Base-by-base conservation (phyloP, 1,140 invertebrate genomes). In the Zophobas morio region DNA sequence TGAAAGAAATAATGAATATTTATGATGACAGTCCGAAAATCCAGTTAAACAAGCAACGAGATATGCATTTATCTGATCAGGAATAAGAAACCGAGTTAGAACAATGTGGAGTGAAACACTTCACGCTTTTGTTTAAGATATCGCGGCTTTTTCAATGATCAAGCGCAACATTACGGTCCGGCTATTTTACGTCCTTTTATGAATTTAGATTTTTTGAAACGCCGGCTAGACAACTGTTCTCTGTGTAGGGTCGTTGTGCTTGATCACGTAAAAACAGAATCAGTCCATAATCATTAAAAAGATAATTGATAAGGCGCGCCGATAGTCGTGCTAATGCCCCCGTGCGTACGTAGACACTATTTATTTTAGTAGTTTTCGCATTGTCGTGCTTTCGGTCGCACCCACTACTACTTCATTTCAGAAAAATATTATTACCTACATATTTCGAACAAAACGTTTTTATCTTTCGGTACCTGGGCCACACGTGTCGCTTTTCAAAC, bases 61-160 rank as follows among this genome's bases (percentile, higher is more conserved):
- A 51, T n/a, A 51, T 51, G 35, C 35, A 34, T 57, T 57, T 57
- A 57, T 57, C 54, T 57, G 54, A 57, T 51, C 6, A 51, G 49
- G 49, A 51, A 51, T 51, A 20, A 51, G 49, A 51, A 51, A 46
- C 42, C 8, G 2, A 20, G 4, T 35, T 57, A 35, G 32, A 57
- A 57, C 54, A 57, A 57, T 57, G 33, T 57, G 8, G 3, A 57
- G 33, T 57, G 54, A 57, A 57, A 57, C 54, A 53, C 49, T 40
- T 40, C 57, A 63, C 57, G 57, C 57, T 63, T 63, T 63, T 63
- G 57, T 63, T 40, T 63, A 63, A 63, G 57, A 37, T 63, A 63
- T 37, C 36, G 57, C 40, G 32, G 2, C 2, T 32, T 56, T 32
- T 56, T 56, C 32, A 4, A 34, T 56, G 54, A 56, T 4, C 20